These are phyloP conservation scores for Leptopterna dolabrata DNA, from an alignment of 2,888 invertebrate species.

Conservation along the genomic window DNA sequence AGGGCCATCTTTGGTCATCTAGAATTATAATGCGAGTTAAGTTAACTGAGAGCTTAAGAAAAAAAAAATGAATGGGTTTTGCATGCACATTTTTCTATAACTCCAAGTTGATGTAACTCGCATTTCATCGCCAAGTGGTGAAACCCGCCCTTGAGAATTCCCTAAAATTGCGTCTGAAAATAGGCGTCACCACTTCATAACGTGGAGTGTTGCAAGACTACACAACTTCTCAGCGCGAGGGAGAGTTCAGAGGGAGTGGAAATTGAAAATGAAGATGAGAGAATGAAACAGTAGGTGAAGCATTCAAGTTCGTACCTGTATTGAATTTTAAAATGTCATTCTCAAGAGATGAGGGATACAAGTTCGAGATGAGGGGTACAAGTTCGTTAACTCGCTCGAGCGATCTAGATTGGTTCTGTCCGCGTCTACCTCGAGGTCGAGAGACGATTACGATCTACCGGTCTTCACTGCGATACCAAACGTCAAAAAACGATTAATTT, in stretches of 20 bases:
- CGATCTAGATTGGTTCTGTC: slow-evolving; percentile 34
- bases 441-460: neutral
- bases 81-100: too few relatives aligned
- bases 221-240: too few relatives aligned
- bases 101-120: too few relatives aligned
- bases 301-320: neutral
- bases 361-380: neutral
- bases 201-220: too few relatives aligned
- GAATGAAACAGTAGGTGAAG: neutral
- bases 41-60: too few relatives aligned
- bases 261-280: neutral
- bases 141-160: too few relatives aligned
- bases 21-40: too few relatives aligned
- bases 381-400: slow-evolving; percentile 24
- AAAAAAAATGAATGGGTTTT: too few relatives aligned
- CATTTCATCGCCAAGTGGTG: too few relatives aligned
- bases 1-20: too few relatives aligned
- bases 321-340: neutral
- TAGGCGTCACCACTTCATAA: too few relatives aligned
- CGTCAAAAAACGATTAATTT: slow-evolving; percentile 15
- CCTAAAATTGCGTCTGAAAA: too few relatives aligned
- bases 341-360: neutral
- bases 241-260: neutral
- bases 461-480: neutral
- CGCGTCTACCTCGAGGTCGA: neutral